A percentile compares a stretch with the other conserved stretches of the same genome.
Evolutionary conservation across 2,797 vertebrate species (phyloP).

Genomic region (Erethizon dorsatum): DNA sequence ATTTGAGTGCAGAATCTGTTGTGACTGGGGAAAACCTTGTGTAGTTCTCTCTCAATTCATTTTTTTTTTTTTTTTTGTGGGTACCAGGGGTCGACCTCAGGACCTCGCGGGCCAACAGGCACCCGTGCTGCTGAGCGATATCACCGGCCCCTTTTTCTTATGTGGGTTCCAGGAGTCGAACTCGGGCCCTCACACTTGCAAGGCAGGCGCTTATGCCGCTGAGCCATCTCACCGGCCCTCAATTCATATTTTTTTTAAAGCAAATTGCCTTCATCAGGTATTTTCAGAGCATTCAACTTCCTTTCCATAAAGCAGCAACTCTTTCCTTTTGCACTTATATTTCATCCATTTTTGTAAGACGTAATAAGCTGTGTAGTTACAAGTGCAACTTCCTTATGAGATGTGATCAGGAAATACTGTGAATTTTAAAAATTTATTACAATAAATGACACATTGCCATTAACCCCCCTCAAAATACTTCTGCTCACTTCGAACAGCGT

Average conservation of each 20-base stretch:
- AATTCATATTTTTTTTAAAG: too few species aligned
- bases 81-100: too few species aligned
- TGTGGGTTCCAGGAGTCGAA: too few species aligned
- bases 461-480: background rate
- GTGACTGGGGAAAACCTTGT: background rate
- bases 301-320: background rate
- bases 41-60: background rate
- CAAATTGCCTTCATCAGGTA: background rate
- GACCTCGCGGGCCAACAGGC: too few species aligned
- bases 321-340: background rate
- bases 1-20: background rate
- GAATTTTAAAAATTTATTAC: background rate
- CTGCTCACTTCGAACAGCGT: background rate
- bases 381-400: background rate
- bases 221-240: too few species aligned
- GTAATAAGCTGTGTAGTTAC: background rate
- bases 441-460: background rate
- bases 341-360: slow-evolving; percentile 11
- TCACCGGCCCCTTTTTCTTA: too few species aligned
- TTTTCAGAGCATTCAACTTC: slow-evolving; percentile 55
- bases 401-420: background rate
- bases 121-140: too few species aligned
- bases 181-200: too few species aligned
- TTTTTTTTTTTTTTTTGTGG: background rate
- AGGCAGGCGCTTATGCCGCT: too few species aligned